Evolutionary conservation across 1,140 invertebrate species (phyloP).

Genomic region (Drosophila santomea): DNA sequence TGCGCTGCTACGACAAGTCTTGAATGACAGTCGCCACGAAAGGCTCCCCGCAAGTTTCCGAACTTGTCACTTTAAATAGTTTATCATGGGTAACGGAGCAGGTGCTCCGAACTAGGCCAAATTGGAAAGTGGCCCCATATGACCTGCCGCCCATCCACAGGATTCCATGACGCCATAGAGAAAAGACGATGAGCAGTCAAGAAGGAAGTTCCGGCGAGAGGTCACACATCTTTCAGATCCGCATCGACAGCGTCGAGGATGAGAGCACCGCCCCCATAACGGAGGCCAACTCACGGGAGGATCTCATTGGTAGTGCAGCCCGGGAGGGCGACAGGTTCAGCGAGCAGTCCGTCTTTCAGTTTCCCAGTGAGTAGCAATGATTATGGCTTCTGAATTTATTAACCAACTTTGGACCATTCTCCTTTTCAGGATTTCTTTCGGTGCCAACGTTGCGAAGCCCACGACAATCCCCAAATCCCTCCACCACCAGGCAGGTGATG

Average conservation of each 20-base stretch:
- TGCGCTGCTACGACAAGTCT: slow-evolving; percentile 22
- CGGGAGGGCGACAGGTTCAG: slow-evolving; percentile 44
- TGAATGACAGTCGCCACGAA: slow-evolving; percentile 11
- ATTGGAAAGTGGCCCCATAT: slow-evolving; percentile 38
- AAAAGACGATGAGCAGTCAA: slow-evolving; percentile 63
- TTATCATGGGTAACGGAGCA: slow-evolving; percentile 65
- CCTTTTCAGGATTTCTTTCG: slow-evolving; percentile 69
- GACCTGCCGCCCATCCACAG: slow-evolving; percentile 22
- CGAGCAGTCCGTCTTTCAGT: slow-evolving; percentile 61
- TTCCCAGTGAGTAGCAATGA: slow-evolving; percentile 59
- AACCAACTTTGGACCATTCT: background rate
- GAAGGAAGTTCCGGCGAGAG: slow-evolving; percentile 30
- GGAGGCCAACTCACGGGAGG: slow-evolving; percentile 71
- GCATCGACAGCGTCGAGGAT: slow-evolving; percentile 77
- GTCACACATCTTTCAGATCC: slow-evolving; percentile 73
- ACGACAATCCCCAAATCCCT: slow-evolving; percentile 32
- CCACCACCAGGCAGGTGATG: slow-evolving; percentile 60
- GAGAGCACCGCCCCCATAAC: slow-evolving; percentile 78
- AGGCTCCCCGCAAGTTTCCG: background rate
- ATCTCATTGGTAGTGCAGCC: slow-evolving; percentile 64
- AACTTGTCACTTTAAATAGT: slow-evolving; percentile 57
- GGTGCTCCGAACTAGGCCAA: slow-evolving; percentile 57
- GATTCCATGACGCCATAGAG: slow-evolving; percentile 32
- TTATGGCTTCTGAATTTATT: too few relatives aligned
- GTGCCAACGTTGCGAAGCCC: slow-evolving; percentile 71